A percentile compares a stretch with the other conserved stretches of the same genome.
phyloP scores from a whole-genome alignment of 2,888 invertebrate genomes.

The Trichacis sp. region DNA sequence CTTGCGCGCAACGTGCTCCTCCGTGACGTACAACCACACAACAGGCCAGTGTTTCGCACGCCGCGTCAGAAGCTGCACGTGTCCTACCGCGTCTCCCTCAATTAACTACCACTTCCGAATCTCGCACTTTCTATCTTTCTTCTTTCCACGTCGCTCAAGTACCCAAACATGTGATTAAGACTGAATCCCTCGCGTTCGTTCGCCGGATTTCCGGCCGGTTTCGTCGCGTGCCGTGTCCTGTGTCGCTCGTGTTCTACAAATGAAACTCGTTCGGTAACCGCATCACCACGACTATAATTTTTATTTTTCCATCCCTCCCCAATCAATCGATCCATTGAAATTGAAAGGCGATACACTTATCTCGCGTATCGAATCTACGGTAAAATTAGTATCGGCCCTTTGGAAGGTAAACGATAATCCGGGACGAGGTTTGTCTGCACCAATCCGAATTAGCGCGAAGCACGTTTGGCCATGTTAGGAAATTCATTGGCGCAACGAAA shows the following conservation, averaged over 20 bases:
- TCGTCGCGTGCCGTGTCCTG: conserved; percentile 6
- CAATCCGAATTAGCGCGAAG: neutral
- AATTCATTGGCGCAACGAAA: neutral
- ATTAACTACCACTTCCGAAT: conserved; percentile 23
- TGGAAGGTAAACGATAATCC: neutral
- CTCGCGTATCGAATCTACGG: too few species aligned
- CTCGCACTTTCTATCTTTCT: conserved; percentile 26
- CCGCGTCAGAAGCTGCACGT: conserved; percentile 30
- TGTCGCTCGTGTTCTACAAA: neutral
- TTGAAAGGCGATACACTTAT: too few species aligned
- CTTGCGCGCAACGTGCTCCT: conserved; percentile 47
- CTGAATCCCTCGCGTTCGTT: conserved; percentile 42
- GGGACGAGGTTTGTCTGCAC: neutral
- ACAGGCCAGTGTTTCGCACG: conserved; percentile 38
- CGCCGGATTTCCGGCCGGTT: conserved; percentile 19
- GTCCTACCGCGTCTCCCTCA: conserved; percentile 15
- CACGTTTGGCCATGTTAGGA: too few species aligned
- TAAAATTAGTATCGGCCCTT: neutral
- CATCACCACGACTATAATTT: neutral
- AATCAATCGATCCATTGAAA: too few species aligned
- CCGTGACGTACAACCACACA: conserved; percentile 44
- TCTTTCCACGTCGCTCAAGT: conserved; percentile 18
- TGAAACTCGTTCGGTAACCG: neutral
- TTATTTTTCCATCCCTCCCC: neutral
- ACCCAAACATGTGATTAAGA: conserved; percentile 50